Conservation (phyloP, 2,797 vertebrate species). For the Spondyliosoma cantharus region DNA sequence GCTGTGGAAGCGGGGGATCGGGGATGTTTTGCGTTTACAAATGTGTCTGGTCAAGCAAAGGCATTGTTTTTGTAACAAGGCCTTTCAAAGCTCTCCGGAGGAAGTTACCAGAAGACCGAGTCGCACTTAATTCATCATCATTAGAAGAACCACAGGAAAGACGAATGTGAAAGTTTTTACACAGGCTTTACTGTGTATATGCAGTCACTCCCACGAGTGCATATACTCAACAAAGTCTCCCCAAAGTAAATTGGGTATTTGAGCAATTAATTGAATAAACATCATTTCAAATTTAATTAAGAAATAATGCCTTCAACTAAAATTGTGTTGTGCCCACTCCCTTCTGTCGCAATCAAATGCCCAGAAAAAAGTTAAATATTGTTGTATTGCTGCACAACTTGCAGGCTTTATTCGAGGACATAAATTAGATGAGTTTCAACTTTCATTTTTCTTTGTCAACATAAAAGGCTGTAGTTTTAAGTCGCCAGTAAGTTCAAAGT, state of each 20-base stretch:
- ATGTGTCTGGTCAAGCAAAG: background rate
- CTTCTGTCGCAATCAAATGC: background rate
- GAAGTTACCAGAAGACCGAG: conserved; percentile 1
- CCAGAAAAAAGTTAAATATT: background rate
- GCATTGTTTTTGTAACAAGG: background rate
- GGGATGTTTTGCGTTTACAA: conserved; percentile 21
- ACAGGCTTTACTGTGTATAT: background rate
- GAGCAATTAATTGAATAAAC: background rate
- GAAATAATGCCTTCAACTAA: background rate
- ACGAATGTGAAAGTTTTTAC: background rate
- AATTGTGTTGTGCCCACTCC: background rate
- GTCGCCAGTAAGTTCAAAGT: no score
- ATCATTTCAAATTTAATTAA: background rate
- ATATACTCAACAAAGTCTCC: background rate
- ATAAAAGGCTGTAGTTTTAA: background rate
- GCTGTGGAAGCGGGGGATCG: background rate
- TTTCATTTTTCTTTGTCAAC: background rate
- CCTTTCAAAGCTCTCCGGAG: background rate
- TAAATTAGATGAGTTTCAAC: conserved; percentile 9
- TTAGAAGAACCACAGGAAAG: background rate
- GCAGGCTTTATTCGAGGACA: background rate
- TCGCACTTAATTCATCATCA: background rate
- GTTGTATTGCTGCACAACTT: background rate
- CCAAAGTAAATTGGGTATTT: background rate
- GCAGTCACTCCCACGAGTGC: background rate